Percentiles rank a stretch among this genome's conserved stretches.
These are phyloP conservation scores for Atrichornis clamosus DNA, from an alignment of 2,113 vertebrate genomes.

Conservation along the genomic window DNA sequence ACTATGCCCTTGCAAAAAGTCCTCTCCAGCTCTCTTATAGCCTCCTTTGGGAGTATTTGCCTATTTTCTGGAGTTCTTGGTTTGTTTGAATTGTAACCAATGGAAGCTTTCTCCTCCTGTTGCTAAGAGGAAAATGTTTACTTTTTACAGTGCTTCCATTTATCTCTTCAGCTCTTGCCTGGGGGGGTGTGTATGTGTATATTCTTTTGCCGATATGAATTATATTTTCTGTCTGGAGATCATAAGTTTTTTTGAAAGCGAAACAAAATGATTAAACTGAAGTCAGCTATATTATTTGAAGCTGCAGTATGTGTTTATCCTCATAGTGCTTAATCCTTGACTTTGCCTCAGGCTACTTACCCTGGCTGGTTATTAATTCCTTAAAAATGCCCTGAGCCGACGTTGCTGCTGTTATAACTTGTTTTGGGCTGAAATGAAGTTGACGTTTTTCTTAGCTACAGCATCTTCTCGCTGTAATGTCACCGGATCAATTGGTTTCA, in stretches of 20 bases:
- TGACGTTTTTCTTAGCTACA: constrained; percentile 42
- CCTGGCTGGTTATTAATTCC: constrained; percentile 63
- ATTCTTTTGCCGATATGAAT: constrained; percentile 44
- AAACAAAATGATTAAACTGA: constrained; percentile 67
- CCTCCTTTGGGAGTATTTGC: neutral
- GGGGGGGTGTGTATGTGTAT: neutral
- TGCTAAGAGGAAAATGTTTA: neutral
- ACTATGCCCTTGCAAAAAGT: neutral
- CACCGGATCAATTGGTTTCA: constrained; percentile 28
- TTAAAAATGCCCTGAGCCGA: constrained; percentile 51
- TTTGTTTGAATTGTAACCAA: neutral
- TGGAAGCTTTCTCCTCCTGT: neutral
- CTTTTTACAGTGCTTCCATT: neutral
- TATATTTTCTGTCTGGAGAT: constrained; percentile 54
- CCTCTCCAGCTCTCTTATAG: neutral
- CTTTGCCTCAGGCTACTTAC: constrained; percentile 58
- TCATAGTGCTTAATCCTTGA: constrained; percentile 54
- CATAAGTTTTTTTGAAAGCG: constrained; percentile 50
- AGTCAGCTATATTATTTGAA: constrained; percentile 60
- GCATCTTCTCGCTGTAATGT: constrained; percentile 9
- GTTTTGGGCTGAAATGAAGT: constrained; percentile 32
- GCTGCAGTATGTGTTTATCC: constrained; percentile 51
- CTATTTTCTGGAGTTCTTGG: neutral
- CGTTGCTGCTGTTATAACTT: constrained; percentile 49
- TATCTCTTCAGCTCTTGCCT: constrained; percentile 34